Evolutionary conservation across 2,888 invertebrate species (phyloP).

Genomic region (Calephelis perditalis): DNA sequence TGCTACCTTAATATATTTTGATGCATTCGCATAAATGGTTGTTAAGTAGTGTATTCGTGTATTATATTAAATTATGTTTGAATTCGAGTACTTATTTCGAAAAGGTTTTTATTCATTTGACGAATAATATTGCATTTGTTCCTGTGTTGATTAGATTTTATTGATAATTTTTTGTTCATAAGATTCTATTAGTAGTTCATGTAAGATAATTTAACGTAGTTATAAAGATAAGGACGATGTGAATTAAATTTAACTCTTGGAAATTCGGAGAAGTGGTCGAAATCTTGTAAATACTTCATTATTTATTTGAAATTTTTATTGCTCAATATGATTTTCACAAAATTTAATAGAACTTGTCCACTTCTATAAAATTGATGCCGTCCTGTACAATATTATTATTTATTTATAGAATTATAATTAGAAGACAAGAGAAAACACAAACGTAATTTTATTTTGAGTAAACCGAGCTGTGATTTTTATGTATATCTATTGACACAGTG

Average conservation of each 20-base stretch:
- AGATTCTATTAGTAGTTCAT: constrained; percentile 56
- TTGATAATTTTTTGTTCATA: constrained; percentile 61
- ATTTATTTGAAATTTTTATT: constrained; percentile 35
- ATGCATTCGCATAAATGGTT: constrained; percentile 65
- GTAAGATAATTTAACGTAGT: constrained; percentile 63
- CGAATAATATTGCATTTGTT: constrained; percentile 78
- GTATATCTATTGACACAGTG: constrained; percentile 49
- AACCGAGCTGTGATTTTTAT: constrained; percentile 78
- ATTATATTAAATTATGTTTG: constrained; percentile 67
- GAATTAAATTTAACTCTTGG: constrained; percentile 30
- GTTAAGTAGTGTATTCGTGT: constrained; percentile 67
- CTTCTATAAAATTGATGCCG: constrained; percentile 53
- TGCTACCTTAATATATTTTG: constrained; percentile 68
- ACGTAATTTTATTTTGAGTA: constrained; percentile 70
- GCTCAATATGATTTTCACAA: constrained; percentile 36
- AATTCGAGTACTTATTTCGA: constrained; percentile 62
- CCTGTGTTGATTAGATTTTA: constrained; percentile 77
- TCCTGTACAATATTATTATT: constrained; percentile 75
- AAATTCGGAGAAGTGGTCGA: constrained; percentile 28
- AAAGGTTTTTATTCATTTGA: constrained; percentile 62
- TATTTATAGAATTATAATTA: constrained; percentile 68
- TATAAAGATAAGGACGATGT: constrained; percentile 52
- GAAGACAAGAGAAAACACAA: constrained; percentile 65
- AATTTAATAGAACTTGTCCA: constrained; percentile 43
- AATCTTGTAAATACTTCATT: constrained; percentile 39